phyloP scores from a whole-genome alignment of 2,113 vertebrate genomes.

The Catharus minimus region DNA sequence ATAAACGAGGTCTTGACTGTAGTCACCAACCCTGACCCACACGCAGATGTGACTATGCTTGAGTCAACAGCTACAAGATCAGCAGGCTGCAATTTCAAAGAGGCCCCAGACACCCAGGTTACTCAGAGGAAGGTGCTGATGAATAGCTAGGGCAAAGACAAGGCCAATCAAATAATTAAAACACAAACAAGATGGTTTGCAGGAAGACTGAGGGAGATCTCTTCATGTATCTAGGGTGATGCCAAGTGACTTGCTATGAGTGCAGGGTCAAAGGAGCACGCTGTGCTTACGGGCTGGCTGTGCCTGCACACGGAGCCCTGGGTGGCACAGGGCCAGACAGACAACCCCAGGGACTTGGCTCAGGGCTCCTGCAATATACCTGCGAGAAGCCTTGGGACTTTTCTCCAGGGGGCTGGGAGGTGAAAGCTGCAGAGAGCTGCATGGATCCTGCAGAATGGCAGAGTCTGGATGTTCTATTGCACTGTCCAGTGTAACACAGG shows the following conservation, averaged over 20 bases:
- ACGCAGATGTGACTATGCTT: neutral
- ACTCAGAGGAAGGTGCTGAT: neutral
- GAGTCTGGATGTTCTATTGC: neutral
- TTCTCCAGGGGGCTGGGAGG: neutral
- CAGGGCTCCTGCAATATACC: neutral
- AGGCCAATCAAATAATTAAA: neutral
- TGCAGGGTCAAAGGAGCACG: rapidly evolving
- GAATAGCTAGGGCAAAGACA: neutral
- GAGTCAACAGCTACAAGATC: constrained; percentile 32
- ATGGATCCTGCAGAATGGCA: rapidly evolving
- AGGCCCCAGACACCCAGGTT: neutral
- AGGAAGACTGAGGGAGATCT: neutral
- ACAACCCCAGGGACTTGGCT: neutral
- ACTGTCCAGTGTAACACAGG: rapidly evolving
- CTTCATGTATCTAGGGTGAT: neutral
- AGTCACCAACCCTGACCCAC: neutral
- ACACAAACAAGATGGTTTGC: neutral
- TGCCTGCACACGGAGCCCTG: rapidly evolving
- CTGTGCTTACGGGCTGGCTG: neutral
- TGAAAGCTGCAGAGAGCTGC: neutral
- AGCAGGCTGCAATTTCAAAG: neutral
- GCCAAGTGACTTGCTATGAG: neutral
- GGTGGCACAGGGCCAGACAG: neutral
- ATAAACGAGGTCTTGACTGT: neutral
- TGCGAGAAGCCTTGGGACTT: neutral